These are phyloP conservation scores for Trematomus bernacchii DNA, from an alignment of 2,797 vertebrate genomes.

Conservation along the genomic window DNA sequence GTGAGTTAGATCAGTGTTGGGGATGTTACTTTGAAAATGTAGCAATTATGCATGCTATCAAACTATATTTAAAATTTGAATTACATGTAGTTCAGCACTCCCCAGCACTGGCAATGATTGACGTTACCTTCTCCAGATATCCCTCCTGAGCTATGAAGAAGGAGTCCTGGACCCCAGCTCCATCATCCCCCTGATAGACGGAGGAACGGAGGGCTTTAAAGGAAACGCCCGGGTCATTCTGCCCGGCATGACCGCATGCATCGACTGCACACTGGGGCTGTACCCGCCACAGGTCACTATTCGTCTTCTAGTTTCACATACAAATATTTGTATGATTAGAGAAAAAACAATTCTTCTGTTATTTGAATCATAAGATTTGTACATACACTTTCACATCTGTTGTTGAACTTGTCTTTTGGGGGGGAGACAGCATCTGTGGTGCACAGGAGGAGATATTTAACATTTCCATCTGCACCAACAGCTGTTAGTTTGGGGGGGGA, in stretches of 20 bases:
- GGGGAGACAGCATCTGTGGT: slow-evolving; percentile 2
- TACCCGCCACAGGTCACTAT: slow-evolving; percentile 93
- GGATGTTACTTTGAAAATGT: no score
- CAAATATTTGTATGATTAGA: not conserved
- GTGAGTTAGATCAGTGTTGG: not conserved
- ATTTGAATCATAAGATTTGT: not conserved
- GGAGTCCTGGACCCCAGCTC: slow-evolving; percentile 93
- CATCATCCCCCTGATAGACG: slow-evolving; percentile 96
- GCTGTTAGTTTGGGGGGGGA: slow-evolving; percentile 17
- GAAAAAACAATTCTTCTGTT: not conserved
- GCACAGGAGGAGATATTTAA: slow-evolving; percentile 16
- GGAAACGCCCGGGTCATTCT: slow-evolving; percentile 95
- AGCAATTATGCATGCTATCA: no score
- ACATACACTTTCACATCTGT: not conserved
- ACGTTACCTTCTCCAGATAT: slow-evolving; percentile 84
- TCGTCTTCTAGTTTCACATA: not conserved
- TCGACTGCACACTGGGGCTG: slow-evolving; percentile 95
- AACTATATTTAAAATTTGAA: no score
- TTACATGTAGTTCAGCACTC: no score
- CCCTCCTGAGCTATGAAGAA: slow-evolving; percentile 94
- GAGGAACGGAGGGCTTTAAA: slow-evolving; percentile 98
- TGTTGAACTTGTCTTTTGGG: not conserved
- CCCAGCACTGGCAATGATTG: not conserved
- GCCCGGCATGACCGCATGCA: slow-evolving; percentile 96
- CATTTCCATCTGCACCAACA: slow-evolving; percentile 27